Base-by-base conservation (phyloP, 2,888 invertebrate species). In the Chydorus sphaericus region DNA sequence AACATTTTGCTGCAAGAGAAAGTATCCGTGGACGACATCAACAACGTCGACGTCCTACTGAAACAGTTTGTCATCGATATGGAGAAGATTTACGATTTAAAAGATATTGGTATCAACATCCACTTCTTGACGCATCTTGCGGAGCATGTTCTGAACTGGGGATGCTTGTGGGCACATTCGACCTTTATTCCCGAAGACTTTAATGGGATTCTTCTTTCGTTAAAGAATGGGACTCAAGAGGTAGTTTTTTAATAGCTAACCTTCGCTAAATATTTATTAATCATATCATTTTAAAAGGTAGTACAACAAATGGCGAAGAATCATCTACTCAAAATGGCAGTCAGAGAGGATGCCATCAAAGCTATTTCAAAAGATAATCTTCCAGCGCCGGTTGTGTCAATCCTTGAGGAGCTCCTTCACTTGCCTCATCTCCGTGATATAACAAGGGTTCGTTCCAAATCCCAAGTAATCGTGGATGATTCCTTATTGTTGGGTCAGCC, bases 111-210 rank as follows among this genome's bases (percentile, higher is more conserved):
- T 3, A 31, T 31, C 7, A 51, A 51, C 23, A 10, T 30, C 6
- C 51, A 51, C 20, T 33, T 51, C n/a, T 3, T 51, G 8, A 33
- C 33, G 6, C 33, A 51, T 51, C 20, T 51, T 16, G n/a, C 51
- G 16, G 4, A 51, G 18, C 11, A 36, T 14, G 51, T 51, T 4
- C 10, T 31, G 23, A 33, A 51, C 33, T 51, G 33, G 33, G 51
- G 51, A 16, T 33, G 31, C 23, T 30, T 51, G 11, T 51, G 51
- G 51, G 29, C 51, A 7, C 20, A 33, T 33, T 51, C 51, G 14
- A 51, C 51, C n/a, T 31, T 51, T 51, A 51, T 51, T 33, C 51
- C 51, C 18, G 51, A 51, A 51, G 18, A 16, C 11, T 28, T 51
- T 10, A 31, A 51, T 33, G 51, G 51, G 8, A 8, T 16, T 20